Evolutionary conservation across 2,113 vertebrate genomes (phyloP).

Genomic region (Paratilapia polleni): DNA sequence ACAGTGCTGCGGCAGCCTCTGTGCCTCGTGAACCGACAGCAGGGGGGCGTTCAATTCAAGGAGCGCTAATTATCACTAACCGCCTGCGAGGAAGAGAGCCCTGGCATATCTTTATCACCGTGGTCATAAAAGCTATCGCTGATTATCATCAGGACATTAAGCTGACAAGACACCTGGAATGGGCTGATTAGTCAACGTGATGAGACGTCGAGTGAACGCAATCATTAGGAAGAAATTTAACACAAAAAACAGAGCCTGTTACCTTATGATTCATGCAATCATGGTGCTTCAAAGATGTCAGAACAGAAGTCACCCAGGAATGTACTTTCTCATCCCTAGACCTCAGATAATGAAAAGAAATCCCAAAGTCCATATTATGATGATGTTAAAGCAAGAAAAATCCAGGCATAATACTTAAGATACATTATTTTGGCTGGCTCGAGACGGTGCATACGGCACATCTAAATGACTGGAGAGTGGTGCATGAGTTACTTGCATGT

Average conservation of each 20-base stretch:
- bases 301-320: not conserved
- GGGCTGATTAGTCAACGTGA: constrained; percentile 52
- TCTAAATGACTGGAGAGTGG: not conserved
- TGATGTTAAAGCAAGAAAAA: not conserved
- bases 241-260: not conserved
- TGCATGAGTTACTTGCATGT: not conserved
- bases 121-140: constrained; percentile 50
- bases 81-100: constrained; percentile 59
- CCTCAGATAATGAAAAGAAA: not conserved
- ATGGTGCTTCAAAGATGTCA: not conserved
- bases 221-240: constrained; percentile 38
- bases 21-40: constrained; percentile 67
- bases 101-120: constrained; percentile 56
- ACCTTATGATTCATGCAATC: not conserved
- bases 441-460: not conserved
- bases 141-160: constrained; percentile 61
- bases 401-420: not conserved
- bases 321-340: not conserved
- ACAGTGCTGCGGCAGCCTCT: constrained; percentile 52
- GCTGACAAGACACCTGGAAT: constrained; percentile 56
- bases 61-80: constrained; percentile 72
- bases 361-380: not conserved
- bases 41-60: constrained; percentile 59
- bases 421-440: not conserved
- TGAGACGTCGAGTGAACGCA: constrained; percentile 19